A percentile compares a stretch with the other conserved stretches of the same genome.
These are phyloP conservation scores for Sycophila texana DNA, from an alignment of 2,888 invertebrate genomes.

Conservation along the genomic window DNA sequence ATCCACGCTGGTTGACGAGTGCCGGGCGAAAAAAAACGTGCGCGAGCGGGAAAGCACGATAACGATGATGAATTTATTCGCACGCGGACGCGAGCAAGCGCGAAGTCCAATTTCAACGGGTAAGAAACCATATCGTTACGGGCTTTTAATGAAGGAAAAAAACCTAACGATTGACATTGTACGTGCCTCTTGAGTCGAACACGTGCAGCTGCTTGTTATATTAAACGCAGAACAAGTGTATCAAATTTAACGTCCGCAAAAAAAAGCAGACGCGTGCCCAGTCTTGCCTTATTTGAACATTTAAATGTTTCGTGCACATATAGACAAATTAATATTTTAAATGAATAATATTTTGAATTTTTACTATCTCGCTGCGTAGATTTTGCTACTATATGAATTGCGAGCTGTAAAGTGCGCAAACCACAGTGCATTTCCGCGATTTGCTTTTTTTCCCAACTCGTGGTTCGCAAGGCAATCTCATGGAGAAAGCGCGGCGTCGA, in stretches of 20 bases:
- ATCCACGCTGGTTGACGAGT: neutral
- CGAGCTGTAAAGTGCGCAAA: constrained; percentile 34
- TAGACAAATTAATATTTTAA: too few relatives aligned
- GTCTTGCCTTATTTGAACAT: too few relatives aligned
- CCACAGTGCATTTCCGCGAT: constrained; percentile 63
- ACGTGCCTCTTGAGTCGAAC: neutral
- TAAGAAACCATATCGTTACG: constrained; percentile 43
- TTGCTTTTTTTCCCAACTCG: constrained; percentile 53
- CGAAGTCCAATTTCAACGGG: constrained; percentile 33
- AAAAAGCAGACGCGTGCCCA: too few relatives aligned
- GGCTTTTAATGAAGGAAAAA: constrained; percentile 32
- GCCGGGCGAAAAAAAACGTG: neutral
- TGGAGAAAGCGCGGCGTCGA: constrained; percentile 53
- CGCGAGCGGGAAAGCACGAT: constrained; percentile 20
- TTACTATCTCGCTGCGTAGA: neutral
- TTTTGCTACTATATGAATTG: neutral
- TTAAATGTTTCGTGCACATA: too few relatives aligned
- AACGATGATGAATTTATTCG: constrained; percentile 50
- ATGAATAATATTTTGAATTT: too few relatives aligned
- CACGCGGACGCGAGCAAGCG: constrained; percentile 15
- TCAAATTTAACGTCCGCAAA: too few relatives aligned
- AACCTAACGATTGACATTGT: constrained; percentile 37
- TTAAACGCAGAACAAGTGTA: too few relatives aligned
- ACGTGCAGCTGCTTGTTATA: neutral
- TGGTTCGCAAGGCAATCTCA: constrained; percentile 11